Evolutionary conservation across 2,113 vertebrate species (phyloP), one percentile per base, ranked within the genome.

Genomic region (Halcyon senegalensis): DNA sequence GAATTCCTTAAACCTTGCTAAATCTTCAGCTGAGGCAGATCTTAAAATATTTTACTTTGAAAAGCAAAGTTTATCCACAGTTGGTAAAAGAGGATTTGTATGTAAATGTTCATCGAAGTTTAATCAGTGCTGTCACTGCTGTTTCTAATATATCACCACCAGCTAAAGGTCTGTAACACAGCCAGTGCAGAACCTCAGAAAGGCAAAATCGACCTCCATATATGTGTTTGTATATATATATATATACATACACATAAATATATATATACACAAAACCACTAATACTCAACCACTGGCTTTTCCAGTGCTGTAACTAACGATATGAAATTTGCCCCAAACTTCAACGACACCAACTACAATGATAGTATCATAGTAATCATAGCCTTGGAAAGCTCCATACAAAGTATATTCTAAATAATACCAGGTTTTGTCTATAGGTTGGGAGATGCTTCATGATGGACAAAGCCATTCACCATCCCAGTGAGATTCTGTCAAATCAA

Each of bases 361-460:
- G 31, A 79, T 1, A 95, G 84, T 90, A 39, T 37, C 9, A 21
- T 9, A 64, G 48, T 56, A 67, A 69, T 35, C 59, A 56, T 30
- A 63, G 86, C 59, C 58, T 37, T 95, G 59, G 44, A 76, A 94
- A 72, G 48, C 60, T 91, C 77, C 53, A 30, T 53, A 27, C 58
- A 70, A 90, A 88, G 17, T 44, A 48, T 16, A 27, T 74, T 55
- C 51, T 51, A 79, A 97, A 62, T 89, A 93, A 64, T 20, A 14
- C 77, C 5, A 87, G 41, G 35, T 76, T 94, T 89, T 86, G 50
- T 75, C 72, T 69, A 4, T 70, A 74, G 81, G 55, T 43, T 76
- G 83, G 73, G 67, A 73, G 72, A 79, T 91, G 67, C 75, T 84
- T 94, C 88, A 75, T 4, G 74, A 98, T 97, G 97, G 96, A 96